Base-by-base conservation (phyloP, 2,113 vertebrate species). In the Ophthalmolycus amberensis region DNA sequence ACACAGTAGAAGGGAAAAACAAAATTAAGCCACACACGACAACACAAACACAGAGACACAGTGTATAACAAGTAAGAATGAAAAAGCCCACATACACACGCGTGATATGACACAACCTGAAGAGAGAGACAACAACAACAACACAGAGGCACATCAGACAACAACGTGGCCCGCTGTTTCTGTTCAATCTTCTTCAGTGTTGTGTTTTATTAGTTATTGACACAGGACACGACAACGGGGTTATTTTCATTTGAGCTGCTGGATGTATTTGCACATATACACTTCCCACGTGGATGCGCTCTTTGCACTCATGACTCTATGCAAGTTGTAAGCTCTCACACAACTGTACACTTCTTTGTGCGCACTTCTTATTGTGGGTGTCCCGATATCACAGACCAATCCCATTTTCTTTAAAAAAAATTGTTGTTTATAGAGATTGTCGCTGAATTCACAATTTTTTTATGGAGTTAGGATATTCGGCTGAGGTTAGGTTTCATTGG, bases 31-130 rank as follows among this genome's bases (percentile, higher is more conserved):
- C 80, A 84, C 87, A 85, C 84, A 94, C 93, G 18, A 92, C 85
- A 86, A 85, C 83, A 89, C 91, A 63, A 90, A 89, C 87, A 93
- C 90, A 93, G 83, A 83, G 90, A 92, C 91, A 94, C 89, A 90
- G 90, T 94, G 90, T 94, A 88, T 84, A 92, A 95, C 88, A 89
- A 44, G 87, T 90, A 95, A 92, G 94, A 95, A 95, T 95, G 94
- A 95, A 95, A 90, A 94, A 95, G 94, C 94, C 93, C 94, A 95
- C 95, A 95, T 95, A 95, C 95, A 95, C 94, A 95, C 95, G 93
- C 95, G 95, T 94, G 95, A 95, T 95, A 95, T 94, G 94, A 95
- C 94, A 95, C 94, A 95, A 95, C 95, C 95, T 95, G 94, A 95
- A 95, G 95, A 90, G 93, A 95, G 93, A 95, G 92, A 95, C 94